Base-by-base conservation (phyloP, 2,888 invertebrate genomes). In the Zygaena filipendulae region DNA sequence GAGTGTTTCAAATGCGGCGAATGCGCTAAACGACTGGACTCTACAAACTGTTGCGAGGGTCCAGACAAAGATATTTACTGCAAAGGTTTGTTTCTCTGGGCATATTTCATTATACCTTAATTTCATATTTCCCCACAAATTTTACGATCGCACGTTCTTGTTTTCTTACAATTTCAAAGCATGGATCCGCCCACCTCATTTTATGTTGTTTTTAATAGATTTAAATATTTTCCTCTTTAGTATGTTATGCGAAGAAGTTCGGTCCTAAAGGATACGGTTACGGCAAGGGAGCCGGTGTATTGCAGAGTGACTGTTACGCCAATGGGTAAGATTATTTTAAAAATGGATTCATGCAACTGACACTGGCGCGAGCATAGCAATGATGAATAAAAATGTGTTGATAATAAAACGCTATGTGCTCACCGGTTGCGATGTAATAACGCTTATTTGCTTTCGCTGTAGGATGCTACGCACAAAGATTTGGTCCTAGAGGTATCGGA, bases 191-290 rank as follows among this genome's bases (percentile, higher is more conserved):
- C n/a, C n/a, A n/a, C n/a, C n/a, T n/a, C n/a, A n/a, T n/a, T n/a
- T n/a, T n/a, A n/a, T n/a, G n/a, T n/a, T n/a, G n/a, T n/a, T n/a
- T n/a, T n/a, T n/a, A n/a, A n/a, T n/a, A n/a, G n/a, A n/a, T n/a
- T n/a, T n/a, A n/a, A 60, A 58, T 59, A 46, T 68, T 68, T 67
- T 62, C 62, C 50, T 68, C 66, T 67, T 32, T 74, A 92, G 92
- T 91, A 61, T 97, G 97, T 86, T 97, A 98, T 84, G 93, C 89
- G 67, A 94, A 95, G 86, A 92, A 89, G 84, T 97, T 93, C 82
- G 97, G 97, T 56, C 97, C 97, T 57, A 96, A 93, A 82, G 95
- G 95, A 74, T 96, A 96, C 77, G 97, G 96, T 59, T 97, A 94
- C 79, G 97, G 97, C 58, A 93, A 94, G 82, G 97, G 98, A 62